phyloP scores from a whole-genome alignment of 2,113 vertebrate species.

The Lipotes vexillifer region DNA sequence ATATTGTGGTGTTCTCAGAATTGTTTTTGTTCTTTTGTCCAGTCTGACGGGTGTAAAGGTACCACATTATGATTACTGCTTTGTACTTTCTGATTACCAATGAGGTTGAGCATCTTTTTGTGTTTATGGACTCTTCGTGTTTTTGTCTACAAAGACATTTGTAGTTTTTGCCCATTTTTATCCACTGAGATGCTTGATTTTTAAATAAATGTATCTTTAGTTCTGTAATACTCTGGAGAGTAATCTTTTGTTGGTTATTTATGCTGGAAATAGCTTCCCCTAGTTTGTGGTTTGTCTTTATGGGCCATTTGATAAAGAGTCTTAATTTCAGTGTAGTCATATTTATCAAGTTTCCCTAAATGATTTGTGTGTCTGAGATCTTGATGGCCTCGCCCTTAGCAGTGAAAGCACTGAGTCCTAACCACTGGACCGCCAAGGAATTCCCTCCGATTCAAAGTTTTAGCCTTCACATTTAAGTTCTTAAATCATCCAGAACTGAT shows the following conservation, averaged over 20 bases:
- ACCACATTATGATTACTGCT: background rate
- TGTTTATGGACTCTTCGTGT: background rate
- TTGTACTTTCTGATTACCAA: background rate
- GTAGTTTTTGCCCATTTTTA: background rate
- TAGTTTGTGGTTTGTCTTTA: background rate
- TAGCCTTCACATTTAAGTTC: background rate
- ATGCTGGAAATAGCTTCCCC: background rate
- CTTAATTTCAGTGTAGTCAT: background rate
- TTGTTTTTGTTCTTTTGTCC: background rate
- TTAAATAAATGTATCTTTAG: background rate
- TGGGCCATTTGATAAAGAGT: background rate
- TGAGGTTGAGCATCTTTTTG: background rate
- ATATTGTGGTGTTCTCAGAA: background rate
- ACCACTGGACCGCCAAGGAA: background rate
- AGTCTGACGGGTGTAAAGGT: background rate
- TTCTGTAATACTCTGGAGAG: background rate
- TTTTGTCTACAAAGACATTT: background rate
- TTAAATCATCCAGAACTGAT: background rate
- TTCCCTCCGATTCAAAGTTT: background rate
- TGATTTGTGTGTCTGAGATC: background rate
- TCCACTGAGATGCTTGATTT: background rate
- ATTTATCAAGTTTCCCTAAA: background rate
- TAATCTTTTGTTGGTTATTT: background rate
- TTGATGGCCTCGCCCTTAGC: background rate
- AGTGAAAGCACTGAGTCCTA: background rate